Evolutionary conservation across 2,113 vertebrate species (phyloP).

Genomic region (Rhinogobius similis): DNA sequence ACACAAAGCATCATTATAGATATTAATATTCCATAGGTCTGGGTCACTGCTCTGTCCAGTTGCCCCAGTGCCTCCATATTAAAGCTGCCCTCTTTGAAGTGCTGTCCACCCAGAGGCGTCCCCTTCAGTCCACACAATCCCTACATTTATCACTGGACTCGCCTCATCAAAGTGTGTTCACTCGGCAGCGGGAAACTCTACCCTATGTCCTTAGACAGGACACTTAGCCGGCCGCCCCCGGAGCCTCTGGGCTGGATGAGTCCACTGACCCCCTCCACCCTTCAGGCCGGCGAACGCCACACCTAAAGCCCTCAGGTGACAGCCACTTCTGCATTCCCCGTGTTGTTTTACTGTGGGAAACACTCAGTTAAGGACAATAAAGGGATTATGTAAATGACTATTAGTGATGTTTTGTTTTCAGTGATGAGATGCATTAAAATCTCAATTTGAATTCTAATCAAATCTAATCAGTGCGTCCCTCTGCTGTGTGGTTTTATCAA

Average conservation of each 20-base stretch:
- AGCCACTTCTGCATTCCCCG: constrained; percentile 60
- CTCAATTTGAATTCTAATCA: neutral
- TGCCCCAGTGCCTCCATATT: constrained; percentile 68
- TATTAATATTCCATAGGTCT: neutral
- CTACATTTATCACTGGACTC: constrained; percentile 75
- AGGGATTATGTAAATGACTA: neutral
- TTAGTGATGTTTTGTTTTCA: neutral
- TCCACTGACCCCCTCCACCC: constrained; percentile 72
- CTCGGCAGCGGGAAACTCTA: constrained; percentile 69
- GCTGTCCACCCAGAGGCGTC: constrained; percentile 71
- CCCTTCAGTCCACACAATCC: constrained; percentile 65
- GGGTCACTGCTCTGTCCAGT: constrained; percentile 48
- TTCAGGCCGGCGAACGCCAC: constrained; percentile 60
- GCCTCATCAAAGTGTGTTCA: constrained; percentile 71
- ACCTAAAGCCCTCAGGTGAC: constrained; percentile 70
- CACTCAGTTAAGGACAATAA: neutral
- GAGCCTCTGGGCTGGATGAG: constrained; percentile 74
- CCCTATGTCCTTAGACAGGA: constrained; percentile 61
- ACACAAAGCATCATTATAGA: neutral
- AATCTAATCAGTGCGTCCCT: neutral
- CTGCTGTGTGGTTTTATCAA: constrained; percentile 11
- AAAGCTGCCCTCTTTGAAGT: constrained; percentile 77
- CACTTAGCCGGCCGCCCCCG: constrained; percentile 69
- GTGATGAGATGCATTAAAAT: neutral
- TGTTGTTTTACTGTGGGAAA: constrained; percentile 44